phyloP scores from a whole-genome alignment of 1,140 invertebrate genomes.

The Drosophila kurseongensis region DNA sequence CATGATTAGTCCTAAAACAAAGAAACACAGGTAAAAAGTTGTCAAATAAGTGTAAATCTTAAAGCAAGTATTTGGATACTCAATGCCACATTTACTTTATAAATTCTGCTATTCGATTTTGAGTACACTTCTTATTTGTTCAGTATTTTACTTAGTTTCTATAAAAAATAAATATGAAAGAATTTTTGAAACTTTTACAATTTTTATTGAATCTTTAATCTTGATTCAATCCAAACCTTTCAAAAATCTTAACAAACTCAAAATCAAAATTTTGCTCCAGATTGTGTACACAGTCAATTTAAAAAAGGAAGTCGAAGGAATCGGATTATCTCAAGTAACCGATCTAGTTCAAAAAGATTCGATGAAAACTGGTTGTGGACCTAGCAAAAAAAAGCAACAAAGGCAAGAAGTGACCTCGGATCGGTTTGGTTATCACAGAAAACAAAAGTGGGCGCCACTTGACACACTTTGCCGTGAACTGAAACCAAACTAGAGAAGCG shows the following conservation, averaged over 20 bases:
- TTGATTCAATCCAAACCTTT: not conserved
- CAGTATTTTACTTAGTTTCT: too few relatives aligned
- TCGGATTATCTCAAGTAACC: conserved; percentile 40
- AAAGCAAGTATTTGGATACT: too few relatives aligned
- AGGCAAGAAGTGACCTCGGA: conserved; percentile 48
- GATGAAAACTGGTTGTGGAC: conserved; percentile 32
- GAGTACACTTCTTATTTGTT: too few relatives aligned
- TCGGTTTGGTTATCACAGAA: conserved; percentile 75
- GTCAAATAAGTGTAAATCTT: too few relatives aligned
- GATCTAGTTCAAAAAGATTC: conserved; percentile 44
- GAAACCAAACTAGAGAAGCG: conserved; percentile 16
- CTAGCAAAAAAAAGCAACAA: conserved; percentile 41
- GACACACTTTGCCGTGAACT: conserved; percentile 60
- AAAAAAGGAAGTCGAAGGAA: conserved; percentile 45
- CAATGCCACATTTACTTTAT: too few relatives aligned
- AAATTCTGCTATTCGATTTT: too few relatives aligned
- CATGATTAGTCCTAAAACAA: conserved; percentile 67
- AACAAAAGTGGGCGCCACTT: conserved; percentile 79
- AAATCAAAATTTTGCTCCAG: conserved; percentile 28
- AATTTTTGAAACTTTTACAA: too few relatives aligned
- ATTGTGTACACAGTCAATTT: conserved; percentile 22
- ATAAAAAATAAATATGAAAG: too few relatives aligned
- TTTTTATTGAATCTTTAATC: conserved; percentile 1
- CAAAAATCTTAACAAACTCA: not conserved
- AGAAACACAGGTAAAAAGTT: too few relatives aligned